Percentiles rank a stretch among this genome's conserved stretches.
phyloP scores from a whole-genome alignment of 2,888 invertebrate genomes.

The Chymomyza amoena region DNA sequence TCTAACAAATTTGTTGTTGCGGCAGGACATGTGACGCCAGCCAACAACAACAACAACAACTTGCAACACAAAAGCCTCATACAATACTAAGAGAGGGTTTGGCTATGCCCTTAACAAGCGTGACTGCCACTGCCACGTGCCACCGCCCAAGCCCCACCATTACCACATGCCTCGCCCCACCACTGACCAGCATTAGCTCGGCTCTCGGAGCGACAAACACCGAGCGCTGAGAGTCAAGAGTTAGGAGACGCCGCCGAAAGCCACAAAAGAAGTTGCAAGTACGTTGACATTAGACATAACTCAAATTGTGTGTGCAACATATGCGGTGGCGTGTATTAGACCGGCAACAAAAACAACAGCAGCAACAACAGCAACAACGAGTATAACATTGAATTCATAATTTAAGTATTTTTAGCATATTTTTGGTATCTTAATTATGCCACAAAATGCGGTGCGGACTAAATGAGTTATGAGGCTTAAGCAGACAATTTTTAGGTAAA shows the following conservation, averaged over 20 bases:
- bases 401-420: constrained; percentile 27
- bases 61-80: constrained; percentile 10
- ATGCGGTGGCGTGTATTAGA: constrained; percentile 57
- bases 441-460: not conserved
- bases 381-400: constrained; percentile 37
- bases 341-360: constrained; percentile 8
- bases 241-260: constrained; percentile 9
- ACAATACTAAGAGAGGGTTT: constrained; percentile 32
- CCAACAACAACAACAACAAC: constrained; percentile 19
- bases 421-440: constrained; percentile 17
- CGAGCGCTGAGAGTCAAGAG: not conserved
- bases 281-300: constrained; percentile 71
- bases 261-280: constrained; percentile 44
- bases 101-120: constrained; percentile 48
- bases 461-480: not conserved
- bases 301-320: constrained; percentile 58
- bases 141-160: not conserved
- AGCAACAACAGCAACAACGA: constrained; percentile 20
- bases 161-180: constrained; percentile 5
- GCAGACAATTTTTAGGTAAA: not conserved
- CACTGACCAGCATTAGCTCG: not conserved
- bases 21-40: constrained; percentile 58
- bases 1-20: constrained; percentile 61
- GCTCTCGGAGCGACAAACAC: not conserved
- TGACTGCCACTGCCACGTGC: constrained; percentile 30